Base-by-base conservation (phyloP, 2,888 invertebrate genomes). In the Pterostichus niger region DNA sequence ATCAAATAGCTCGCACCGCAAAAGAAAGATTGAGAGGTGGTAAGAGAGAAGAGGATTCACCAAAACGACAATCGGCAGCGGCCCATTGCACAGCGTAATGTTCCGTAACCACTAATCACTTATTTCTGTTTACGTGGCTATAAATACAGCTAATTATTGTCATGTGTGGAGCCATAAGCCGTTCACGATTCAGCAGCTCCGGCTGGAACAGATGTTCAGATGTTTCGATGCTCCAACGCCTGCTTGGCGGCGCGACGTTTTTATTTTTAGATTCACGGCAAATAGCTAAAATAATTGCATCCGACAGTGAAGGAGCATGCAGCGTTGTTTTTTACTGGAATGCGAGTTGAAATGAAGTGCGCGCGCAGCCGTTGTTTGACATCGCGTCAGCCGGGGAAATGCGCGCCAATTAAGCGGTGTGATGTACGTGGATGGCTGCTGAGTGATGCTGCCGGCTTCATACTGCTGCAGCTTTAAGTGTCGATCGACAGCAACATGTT, bases 271-370 rank as follows among this genome's bases (percentile, higher is more conserved):
- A 77, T 77, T 76, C 24, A 59, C 75, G 85, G 86, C 87, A 87
- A 88, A 88, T 87, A 87, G 86, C 85, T 87, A 87, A 86, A 88
- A 88, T 88, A 88, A 88, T 88, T 88, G 87, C 86, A 87, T 85
- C 84, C 85, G 87, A 85, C 87, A 84, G 80, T 64, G 64, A 80
- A 52, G 68, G 46, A 79, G 46, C 46, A 0, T 31, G 31, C 6
- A 24, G 31, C 59, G 64, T 64, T 64, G 68, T 71, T 71, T 71
- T 71, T 71, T 71, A 68, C 17, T 33, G 68, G 56, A 77, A 77
- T 80, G 80, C 52, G 35, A 68, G 64, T 46, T 49, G 33, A 80
- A 56, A 80, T 80, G 68, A 80, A 80, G 52, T 61, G 80, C 61
- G 52, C 64, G 64, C 61, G 40, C 80, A 68, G 80, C 49, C 80